Conservation (phyloP, 2,888 invertebrate species). For the Patella caerulea region DNA sequence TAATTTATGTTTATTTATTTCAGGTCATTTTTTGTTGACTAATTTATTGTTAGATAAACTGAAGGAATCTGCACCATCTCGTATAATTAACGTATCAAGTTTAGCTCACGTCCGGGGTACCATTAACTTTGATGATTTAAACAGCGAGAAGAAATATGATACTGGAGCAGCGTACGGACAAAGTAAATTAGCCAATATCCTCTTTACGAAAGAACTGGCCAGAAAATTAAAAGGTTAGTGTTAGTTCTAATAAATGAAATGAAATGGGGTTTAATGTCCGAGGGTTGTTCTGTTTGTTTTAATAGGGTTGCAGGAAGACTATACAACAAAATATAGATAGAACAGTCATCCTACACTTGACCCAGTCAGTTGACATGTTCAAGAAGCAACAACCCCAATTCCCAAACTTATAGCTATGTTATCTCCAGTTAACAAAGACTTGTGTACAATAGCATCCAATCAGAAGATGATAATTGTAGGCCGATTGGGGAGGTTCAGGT, state of each 20-base stretch:
- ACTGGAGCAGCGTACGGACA: conserved; percentile 60
- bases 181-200: conserved; percentile 67
- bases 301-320: too few species aligned
- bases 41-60: conserved; percentile 66
- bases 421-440: too few species aligned
- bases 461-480: too few species aligned
- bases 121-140: conserved; percentile 69
- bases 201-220: conserved; percentile 63
- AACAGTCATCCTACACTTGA: too few species aligned
- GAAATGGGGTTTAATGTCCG: neutral
- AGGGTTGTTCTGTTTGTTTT: neutral
- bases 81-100: conserved; percentile 67
- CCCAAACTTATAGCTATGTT: too few species aligned
- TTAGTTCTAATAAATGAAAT: neutral
- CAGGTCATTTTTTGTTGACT: conserved; percentile 70
- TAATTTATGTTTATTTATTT: conserved; percentile 11
- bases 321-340: too few species aligned
- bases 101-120: conserved; percentile 52
- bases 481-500: too few species aligned
- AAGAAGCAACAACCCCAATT: too few species aligned
- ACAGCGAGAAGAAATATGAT: conserved; percentile 57
- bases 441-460: too few species aligned
- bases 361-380: too few species aligned
- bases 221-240: conserved; percentile 60
- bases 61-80: conserved; percentile 61